Base-by-base conservation (phyloP, 2,113 vertebrate genomes). In the Nothobranchius kuhntae region DNA sequence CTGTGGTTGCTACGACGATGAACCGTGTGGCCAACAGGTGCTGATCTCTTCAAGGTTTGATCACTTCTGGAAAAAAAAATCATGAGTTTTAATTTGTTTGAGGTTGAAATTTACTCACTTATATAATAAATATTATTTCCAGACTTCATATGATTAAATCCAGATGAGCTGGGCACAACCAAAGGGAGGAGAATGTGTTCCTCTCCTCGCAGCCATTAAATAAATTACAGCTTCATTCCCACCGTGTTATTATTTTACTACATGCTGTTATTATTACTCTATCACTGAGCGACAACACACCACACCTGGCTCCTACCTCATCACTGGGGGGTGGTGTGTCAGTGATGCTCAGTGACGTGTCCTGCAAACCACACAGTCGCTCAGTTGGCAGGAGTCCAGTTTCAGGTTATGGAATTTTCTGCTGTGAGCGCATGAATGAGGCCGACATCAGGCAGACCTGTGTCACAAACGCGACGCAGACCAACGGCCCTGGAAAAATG, bases 31-130 rank as follows among this genome's bases (percentile, higher is more conserved):
- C 76, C 73, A 14, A 71, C 53, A 1, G 87, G 80, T 15, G 76
- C 89, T 1, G 82, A 26, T 59, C 83, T 84, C 72, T 68, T 80
- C 4, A 87, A 71, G 6, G 66, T 61, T 58, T 75, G 61, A 8
- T 71, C 65, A 14, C 85, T 65, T 58, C 91, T 92, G 77, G 63
- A 78, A 67, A 21, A 84, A 1, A 70, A 8, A 67, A 24, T 12
- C 1, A 52, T 4, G n/a, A 46, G 44, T 35, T 11, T 51, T 3
- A 30, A 42, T 21, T 21, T 12, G 15, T 65, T 21, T 40, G 38
- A 1, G 1, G 52, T 3, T 42, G 7, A 17, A 38, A n/a, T 51
- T 8, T 17, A 17, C 5, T n/a, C 1, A n/a, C 17, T 50, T 45
- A 30, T 30, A 30, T 30, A 30, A 30, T 4, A 30, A 30, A 30